Evolutionary conservation across 2,113 vertebrate species (phyloP), one percentile per base, ranked within the genome.

Genomic region (Pseudois nayaur): DNA sequence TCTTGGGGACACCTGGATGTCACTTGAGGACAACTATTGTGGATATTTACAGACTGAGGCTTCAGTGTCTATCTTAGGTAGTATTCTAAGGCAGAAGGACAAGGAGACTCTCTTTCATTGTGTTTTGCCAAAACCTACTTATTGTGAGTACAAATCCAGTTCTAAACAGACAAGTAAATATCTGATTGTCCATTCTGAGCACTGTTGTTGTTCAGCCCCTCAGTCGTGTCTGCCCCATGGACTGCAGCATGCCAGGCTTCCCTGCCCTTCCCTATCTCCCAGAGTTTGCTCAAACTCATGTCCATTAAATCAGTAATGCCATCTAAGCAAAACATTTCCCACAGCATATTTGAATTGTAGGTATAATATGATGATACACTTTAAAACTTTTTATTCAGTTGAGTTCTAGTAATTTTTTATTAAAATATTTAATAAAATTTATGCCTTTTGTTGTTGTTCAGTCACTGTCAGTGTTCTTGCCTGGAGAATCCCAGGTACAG

Each of bases 81-180:
- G 0, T 54, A 90, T 27, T 89, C 8, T 52, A 87, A 87, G 6
- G 57, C 12, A 76, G 88, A 91, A 93, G 15, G 74, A 83, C 57
- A 86, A 89, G 14, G 82, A 94, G 87, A 90, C 3, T 29, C 60
- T 62, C 45, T 91, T 62, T 59, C 50, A 78, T 36, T 95, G 19
- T 92, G 21, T 82, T 94, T 96, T 94, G 90, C n/a, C 33, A 96
- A 85, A 87, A 89, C 36, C 89, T 57, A 36, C 36, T 54, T 31
- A 45, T 45, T 92, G 93, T 92, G 23, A 92, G 19, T 76, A 19
- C 17, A 95, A 87, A 96, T 43, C 23, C 15, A 55, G 33, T 52
- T 87, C 85, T 88, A 81, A 94, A 50, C 15, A 62, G 29, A 87
- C 89, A 31, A 50, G 29, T 74, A 59, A 54, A 36, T 71, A 95